Evolutionary conservation across 2,113 vertebrate genomes (phyloP).

Genomic region (Vidua macroura): DNA sequence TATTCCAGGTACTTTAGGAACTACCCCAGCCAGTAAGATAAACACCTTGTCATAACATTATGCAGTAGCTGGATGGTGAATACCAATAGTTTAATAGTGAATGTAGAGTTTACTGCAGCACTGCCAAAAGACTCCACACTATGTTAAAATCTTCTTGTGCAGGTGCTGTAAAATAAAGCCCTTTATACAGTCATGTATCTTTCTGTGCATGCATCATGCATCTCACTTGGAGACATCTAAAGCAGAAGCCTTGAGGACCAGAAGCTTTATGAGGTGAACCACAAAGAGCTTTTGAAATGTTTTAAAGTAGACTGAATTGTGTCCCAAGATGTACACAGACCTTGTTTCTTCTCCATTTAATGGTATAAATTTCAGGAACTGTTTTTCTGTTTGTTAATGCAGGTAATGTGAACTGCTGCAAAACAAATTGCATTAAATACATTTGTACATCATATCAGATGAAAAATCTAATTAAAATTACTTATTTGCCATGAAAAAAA

Average conservation of each 20-base stretch:
- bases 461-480: background rate
- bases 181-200: background rate
- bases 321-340: background rate
- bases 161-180: background rate
- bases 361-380: constrained; percentile 6
- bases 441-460: background rate
- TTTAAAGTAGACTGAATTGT: background rate
- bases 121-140: background rate
- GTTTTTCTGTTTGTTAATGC: background rate
- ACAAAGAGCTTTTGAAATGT: constrained; percentile 29
- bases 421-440: background rate
- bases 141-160: background rate
- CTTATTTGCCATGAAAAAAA: background rate
- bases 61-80: background rate
- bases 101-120: background rate
- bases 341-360: constrained; percentile 7
- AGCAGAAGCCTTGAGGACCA: background rate
- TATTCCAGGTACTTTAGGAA: background rate
- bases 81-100: background rate
- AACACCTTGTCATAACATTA: background rate
- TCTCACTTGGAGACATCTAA: background rate
- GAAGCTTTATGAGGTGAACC: constrained; percentile 1
- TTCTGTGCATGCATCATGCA: background rate
- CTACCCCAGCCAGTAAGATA: background rate
- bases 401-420: background rate